phyloP scores from a whole-genome alignment of 2,113 vertebrate species.

The Parus major region DNA sequence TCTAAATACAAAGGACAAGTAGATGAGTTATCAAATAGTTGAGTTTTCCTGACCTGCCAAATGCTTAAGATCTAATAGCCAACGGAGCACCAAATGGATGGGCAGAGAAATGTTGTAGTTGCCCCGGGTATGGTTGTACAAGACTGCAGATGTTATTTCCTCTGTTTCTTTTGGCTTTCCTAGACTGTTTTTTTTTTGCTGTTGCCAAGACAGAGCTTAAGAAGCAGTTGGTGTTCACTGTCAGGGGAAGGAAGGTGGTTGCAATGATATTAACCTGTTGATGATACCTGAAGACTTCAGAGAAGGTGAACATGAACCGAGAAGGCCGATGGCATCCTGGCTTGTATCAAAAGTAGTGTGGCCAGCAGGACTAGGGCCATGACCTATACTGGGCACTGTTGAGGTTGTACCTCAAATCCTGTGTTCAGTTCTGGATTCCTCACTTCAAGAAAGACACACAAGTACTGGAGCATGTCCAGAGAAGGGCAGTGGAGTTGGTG shows the following conservation, averaged over 20 bases:
- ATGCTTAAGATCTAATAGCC: background rate
- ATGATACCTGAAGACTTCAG: background rate
- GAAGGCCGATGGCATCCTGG: background rate
- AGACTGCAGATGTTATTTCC: background rate
- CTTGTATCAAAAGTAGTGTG: background rate
- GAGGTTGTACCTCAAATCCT: background rate
- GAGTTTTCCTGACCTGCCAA: background rate
- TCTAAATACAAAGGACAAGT: background rate
- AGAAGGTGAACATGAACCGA: background rate
- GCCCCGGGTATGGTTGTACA: background rate
- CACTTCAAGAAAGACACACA: background rate
- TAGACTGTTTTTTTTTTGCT: background rate
- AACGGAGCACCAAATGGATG: background rate
- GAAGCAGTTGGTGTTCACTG: background rate
- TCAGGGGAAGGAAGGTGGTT: background rate
- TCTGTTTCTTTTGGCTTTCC: background rate
- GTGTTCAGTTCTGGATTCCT: background rate
- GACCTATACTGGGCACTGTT: background rate
- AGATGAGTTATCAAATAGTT: background rate
- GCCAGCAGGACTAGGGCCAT: background rate
- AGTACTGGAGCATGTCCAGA: background rate
- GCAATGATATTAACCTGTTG: background rate
- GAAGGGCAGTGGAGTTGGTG: fast-evolving
- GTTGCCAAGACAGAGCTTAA: background rate
- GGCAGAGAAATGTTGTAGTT: background rate